Evolutionary conservation across 2,113 vertebrate species (phyloP).

Genomic region (Eudyptes chrysolophus): DNA sequence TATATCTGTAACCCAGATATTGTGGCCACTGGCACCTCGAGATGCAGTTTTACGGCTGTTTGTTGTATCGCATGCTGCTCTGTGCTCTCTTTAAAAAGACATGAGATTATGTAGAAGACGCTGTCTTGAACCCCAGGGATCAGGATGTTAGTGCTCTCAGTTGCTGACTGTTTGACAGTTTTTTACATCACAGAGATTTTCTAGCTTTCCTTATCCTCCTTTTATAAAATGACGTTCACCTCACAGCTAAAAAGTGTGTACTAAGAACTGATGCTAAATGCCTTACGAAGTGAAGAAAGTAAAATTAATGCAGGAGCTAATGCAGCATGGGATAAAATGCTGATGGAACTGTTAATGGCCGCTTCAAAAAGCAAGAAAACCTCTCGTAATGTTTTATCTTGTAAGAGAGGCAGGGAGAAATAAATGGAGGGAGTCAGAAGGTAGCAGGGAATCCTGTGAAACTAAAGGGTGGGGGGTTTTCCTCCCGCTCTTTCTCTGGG

Average conservation of each 20-base stretch:
- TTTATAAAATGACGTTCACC: neutral
- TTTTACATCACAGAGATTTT: neutral
- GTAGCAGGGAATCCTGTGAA: neutral
- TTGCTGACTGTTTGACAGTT: neutral
- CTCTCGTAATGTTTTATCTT: neutral
- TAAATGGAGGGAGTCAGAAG: neutral
- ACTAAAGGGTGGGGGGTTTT: neutral
- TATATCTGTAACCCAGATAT: neutral
- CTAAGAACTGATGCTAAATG: neutral
- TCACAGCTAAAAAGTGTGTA: neutral
- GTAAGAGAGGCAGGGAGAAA: neutral
- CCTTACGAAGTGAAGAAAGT: neutral
- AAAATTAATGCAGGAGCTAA: neutral
- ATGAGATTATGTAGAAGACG: neutral
- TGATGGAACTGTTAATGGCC: neutral
- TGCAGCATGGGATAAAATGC: neutral
- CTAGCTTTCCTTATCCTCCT: neutral
- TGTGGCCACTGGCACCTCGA: neutral
- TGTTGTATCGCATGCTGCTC: neutral
- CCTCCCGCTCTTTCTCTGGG: neutral
- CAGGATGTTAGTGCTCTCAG: neutral
- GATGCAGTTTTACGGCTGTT: neutral
- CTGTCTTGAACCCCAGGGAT: neutral
- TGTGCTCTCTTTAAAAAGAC: neutral
- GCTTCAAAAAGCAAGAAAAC: neutral